Evolutionary conservation across 2,888 invertebrate species (phyloP).

Genomic region (Poecilobothrus nobilitatus): DNA sequence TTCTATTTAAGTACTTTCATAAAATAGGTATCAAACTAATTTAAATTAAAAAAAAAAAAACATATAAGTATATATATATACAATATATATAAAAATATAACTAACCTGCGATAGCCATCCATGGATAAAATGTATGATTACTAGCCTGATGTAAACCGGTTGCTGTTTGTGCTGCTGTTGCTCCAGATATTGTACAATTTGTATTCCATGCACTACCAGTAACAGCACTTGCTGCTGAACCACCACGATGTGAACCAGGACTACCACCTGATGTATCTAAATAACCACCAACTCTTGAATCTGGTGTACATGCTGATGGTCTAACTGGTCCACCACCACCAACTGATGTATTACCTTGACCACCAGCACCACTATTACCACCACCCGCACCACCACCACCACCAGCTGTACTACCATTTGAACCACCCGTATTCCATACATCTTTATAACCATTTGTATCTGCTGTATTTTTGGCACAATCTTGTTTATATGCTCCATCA

Average conservation of each 20-base stretch:
- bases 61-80: slow-evolving; percentile 10
- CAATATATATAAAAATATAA: slow-evolving; percentile 18
- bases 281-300: slow-evolving; percentile 71
- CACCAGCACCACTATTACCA: slow-evolving; percentile 48
- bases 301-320: slow-evolving; percentile 84
- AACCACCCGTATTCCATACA: slow-evolving; percentile 48
- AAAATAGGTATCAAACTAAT: too few relatives aligned
- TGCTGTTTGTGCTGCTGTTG: slow-evolving; percentile 68
- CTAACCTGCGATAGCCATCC: slow-evolving; percentile 99
- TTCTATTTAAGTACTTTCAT: too few relatives aligned
- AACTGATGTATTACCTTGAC: slow-evolving; percentile 32
- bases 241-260: slow-evolving; percentile 62
- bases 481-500: slow-evolving; percentile 54
- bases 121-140: slow-evolving; percentile 93
- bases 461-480: slow-evolving; percentile 64
- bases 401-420: slow-evolving; percentile 45
- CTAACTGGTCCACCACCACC: slow-evolving; percentile 58
- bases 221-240: slow-evolving; percentile 47
- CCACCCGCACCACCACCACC: slow-evolving; percentile 55
- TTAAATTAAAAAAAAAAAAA: too few relatives aligned
- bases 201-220: slow-evolving; percentile 72
- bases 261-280: slow-evolving; percentile 66
- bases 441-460: slow-evolving; percentile 51
- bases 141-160: slow-evolving; percentile 82
- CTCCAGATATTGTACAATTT: slow-evolving; percentile 72